Conservation (phyloP, 2,888 invertebrate genomes). For the Ferrisia virgata region DNA sequence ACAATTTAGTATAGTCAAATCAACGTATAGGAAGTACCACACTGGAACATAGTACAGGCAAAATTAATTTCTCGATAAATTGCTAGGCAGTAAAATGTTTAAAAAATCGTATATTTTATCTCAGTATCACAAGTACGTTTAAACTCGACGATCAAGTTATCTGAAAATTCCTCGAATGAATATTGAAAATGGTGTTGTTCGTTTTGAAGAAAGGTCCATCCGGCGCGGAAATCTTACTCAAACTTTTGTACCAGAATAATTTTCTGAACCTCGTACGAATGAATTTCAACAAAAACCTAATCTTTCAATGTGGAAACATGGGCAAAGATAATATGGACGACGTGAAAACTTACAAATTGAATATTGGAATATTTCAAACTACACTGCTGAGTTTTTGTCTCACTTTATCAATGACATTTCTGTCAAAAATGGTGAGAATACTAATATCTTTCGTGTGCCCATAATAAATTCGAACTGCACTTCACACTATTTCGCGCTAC, state of each 20-base stretch:
- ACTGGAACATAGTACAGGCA: too few relatives aligned
- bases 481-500: too few relatives aligned
- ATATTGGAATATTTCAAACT: slow-evolving; percentile 33
- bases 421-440: slow-evolving; percentile 9
- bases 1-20: too few relatives aligned
- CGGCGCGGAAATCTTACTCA: slow-evolving; percentile 17
- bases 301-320: slow-evolving; percentile 19
- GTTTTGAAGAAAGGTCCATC: slow-evolving; percentile 18
- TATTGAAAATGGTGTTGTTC: slow-evolving; percentile 33
- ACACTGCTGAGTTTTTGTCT: slow-evolving; percentile 39
- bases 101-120: background rate
- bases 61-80: background rate
- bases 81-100: background rate
- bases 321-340: background rate
- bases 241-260: slow-evolving; percentile 9
- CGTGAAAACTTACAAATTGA: slow-evolving; percentile 35
- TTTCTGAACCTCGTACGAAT: slow-evolving; percentile 8
- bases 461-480: background rate
- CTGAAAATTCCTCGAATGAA: background rate
- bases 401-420: background rate
- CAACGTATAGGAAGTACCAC: too few relatives aligned
- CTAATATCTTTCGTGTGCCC: background rate
- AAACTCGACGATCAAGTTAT: background rate
- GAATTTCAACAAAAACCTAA: slow-evolving; percentile 22
- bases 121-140: background rate